Percentiles rank a stretch among this genome's conserved stretches.
Evolutionary conservation across 2,888 invertebrate species (phyloP).

Genomic region (Dermolepida albohirtum): DNA sequence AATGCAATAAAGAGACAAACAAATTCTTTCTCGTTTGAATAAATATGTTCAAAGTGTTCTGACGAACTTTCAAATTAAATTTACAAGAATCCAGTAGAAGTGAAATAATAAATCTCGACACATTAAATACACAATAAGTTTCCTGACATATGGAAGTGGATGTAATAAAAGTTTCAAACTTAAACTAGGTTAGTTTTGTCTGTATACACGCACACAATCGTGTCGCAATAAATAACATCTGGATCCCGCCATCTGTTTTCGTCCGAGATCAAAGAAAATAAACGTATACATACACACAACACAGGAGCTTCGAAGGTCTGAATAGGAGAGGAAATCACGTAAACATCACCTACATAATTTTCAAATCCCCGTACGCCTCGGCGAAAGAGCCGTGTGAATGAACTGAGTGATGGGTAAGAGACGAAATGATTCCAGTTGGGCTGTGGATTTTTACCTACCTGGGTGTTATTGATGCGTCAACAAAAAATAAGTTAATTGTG

Average conservation of each 20-base stretch:
- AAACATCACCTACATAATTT: slow-evolving; percentile 29
- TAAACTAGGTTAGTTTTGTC: slow-evolving; percentile 44
- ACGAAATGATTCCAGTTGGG: slow-evolving; percentile 12
- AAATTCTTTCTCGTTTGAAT: not conserved
- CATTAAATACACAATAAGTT: slow-evolving; percentile 18
- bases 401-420: slow-evolving; percentile 18
- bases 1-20: too few relatives aligned
- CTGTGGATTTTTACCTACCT: slow-evolving; percentile 13
- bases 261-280: slow-evolving; percentile 32
- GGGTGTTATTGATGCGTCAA: slow-evolving; percentile 10
- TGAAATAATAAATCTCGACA: slow-evolving; percentile 23
- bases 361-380: not conserved
- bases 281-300: slow-evolving; percentile 20
- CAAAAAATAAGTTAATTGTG: slow-evolving; percentile 13
- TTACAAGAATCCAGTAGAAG: not conserved
- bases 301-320: slow-evolving; percentile 30
- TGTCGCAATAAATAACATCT: slow-evolving; percentile 23
- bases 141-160: slow-evolving; percentile 32
- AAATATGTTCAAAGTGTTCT: slow-evolving; percentile 24
- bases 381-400: slow-evolving; percentile 19
- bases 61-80: slow-evolving; percentile 1
- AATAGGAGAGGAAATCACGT: slow-evolving; percentile 33
- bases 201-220: slow-evolving; percentile 10
- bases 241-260: slow-evolving; percentile 24
- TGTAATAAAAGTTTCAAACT: slow-evolving; percentile 37